phyloP scores from a whole-genome alignment of 2,797 vertebrate genomes.

The Paedocypris micromegethes region DNA sequence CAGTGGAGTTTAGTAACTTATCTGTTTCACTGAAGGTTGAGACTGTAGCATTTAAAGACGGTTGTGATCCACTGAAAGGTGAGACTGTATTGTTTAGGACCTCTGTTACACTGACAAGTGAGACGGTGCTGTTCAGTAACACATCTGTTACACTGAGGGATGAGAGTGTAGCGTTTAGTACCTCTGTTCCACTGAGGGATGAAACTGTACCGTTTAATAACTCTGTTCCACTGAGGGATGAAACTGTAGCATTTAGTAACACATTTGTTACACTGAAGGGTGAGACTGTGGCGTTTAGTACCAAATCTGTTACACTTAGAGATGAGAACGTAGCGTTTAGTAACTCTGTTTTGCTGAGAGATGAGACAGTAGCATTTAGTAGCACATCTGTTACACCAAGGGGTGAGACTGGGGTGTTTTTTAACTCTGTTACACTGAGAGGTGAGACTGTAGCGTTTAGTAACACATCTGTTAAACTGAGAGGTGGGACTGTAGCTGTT shows the following conservation, averaged over 20 bases:
- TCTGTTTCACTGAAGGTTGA: too few relatives aligned
- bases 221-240: too few relatives aligned
- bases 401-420: not conserved
- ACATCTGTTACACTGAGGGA: not conserved
- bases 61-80: not conserved
- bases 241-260: too few relatives aligned
- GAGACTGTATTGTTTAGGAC: not conserved
- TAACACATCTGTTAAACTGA: not conserved
- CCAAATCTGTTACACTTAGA: not conserved
- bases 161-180: too few relatives aligned
- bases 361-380: not conserved
- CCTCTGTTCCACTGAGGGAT: too few relatives aligned
- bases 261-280: not conserved
- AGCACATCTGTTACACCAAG: not conserved
- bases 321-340: too few relatives aligned
- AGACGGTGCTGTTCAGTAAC: not conserved
- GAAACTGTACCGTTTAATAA: too few relatives aligned
- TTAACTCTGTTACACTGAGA: not conserved
- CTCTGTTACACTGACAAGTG: not conserved
- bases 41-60: too few relatives aligned
- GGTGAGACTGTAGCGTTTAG: not conserved
- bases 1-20: not conserved
- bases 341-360: not conserved
- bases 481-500: not conserved
- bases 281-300: conserved; percentile 1